Percentiles rank a stretch among this genome's conserved stretches.
Conservation (phyloP, 2,888 invertebrate genomes). For the Lottia gigantea region DNA sequence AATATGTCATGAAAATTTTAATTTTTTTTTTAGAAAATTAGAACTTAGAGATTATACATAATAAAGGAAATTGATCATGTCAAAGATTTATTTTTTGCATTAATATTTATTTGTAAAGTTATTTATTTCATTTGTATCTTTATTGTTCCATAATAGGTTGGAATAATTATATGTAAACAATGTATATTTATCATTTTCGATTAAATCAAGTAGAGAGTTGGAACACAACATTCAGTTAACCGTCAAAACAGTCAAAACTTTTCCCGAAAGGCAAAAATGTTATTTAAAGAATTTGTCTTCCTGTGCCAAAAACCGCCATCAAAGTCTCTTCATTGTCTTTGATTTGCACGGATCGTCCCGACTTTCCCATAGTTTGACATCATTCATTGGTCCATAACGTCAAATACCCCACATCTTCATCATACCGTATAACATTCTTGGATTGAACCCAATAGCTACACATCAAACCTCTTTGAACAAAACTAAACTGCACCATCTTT, state of each 20-base stretch:
- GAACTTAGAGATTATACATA: too few species aligned
- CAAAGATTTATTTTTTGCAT: too few species aligned
- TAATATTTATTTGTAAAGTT: too few species aligned
- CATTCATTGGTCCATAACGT: constrained; percentile 8
- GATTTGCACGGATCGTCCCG: constrained; percentile 7
- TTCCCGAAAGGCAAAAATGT: constrained; percentile 4
- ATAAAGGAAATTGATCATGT: too few species aligned
- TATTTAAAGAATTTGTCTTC: constrained; percentile 9
- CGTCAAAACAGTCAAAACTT: not conserved
- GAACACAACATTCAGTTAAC: not conserved
- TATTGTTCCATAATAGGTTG: too few species aligned
- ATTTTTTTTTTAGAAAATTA: too few species aligned
- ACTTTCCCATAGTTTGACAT: constrained; percentile 8
- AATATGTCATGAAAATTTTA: too few species aligned
- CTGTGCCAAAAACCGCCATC: constrained; percentile 9
- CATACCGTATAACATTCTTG: constrained; percentile 5
- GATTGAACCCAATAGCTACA: not conserved
- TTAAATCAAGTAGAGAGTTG: too few species aligned
- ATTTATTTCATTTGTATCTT: too few species aligned
- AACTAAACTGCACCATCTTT: constrained; percentile 3
- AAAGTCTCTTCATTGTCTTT: constrained; percentile 11
- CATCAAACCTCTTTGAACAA: constrained; percentile 2
- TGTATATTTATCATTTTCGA: too few species aligned
- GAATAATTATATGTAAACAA: too few species aligned
- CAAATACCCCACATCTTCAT: constrained; percentile 4